phyloP scores from a whole-genome alignment of 2,113 vertebrate species.

The Leptodactylus fuscus region DNA sequence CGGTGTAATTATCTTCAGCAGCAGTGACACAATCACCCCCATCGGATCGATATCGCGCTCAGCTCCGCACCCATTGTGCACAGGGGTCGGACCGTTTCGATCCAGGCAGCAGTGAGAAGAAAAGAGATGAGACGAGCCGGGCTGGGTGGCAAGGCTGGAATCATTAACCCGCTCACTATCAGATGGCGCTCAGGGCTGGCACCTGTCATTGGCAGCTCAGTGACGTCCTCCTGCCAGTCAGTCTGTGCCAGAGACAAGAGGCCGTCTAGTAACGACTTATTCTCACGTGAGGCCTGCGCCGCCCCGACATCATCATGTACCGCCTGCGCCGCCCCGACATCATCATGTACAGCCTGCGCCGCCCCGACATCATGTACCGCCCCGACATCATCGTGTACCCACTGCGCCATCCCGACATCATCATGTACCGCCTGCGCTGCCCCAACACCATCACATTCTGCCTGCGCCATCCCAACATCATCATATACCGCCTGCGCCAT shows the following conservation, averaged over 20 bases:
- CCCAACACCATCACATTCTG: no score
- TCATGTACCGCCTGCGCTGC: not conserved
- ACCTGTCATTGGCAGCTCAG: not conserved
- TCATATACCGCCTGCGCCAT: no score
- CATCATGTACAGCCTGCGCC: no score
- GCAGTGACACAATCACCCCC: conserved; percentile 68
- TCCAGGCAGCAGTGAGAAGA: conserved; percentile 62
- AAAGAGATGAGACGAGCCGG: conserved; percentile 59
- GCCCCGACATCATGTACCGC: not conserved
- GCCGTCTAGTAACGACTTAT: not conserved
- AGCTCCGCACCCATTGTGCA: conserved; percentile 67
- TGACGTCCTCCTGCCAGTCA: not conserved
- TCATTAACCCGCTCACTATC: conserved; percentile 36
- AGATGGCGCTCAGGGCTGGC: not conserved
- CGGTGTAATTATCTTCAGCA: conserved; percentile 77
- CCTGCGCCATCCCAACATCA: no score
- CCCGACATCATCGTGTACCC: not conserved
- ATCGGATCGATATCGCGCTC: conserved; percentile 73
- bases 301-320: not conserved
- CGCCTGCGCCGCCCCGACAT: not conserved
- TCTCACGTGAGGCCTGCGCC: not conserved
- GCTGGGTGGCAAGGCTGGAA: conserved; percentile 21
- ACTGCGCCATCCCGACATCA: not conserved
- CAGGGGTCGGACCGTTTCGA: conserved; percentile 68
- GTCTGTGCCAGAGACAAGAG: not conserved